phyloP scores from a whole-genome alignment of 2,113 vertebrate genomes.

The Thomomys bottae region DNA sequence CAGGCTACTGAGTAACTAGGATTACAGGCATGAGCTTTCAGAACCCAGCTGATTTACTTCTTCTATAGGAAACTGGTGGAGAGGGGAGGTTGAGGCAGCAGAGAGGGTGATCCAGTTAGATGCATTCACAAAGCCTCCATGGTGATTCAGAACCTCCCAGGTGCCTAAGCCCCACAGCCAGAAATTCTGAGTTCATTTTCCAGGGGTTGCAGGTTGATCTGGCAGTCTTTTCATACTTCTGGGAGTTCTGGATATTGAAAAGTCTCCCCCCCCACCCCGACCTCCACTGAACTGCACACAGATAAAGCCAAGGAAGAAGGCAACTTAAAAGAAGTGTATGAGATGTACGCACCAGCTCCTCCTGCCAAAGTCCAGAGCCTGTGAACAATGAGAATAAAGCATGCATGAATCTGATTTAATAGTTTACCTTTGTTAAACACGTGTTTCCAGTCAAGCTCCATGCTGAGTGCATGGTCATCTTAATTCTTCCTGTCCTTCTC shows the following conservation, averaged over 20 bases:
- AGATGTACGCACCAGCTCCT: not conserved
- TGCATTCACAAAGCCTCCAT: not conserved
- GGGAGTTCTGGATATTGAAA: not conserved
- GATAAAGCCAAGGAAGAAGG: not conserved
- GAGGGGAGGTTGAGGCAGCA: not conserved
- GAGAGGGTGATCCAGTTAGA: not conserved
- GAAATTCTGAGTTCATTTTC: not conserved
- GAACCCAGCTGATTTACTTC: not conserved
- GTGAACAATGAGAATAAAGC: slow-evolving; percentile 4
- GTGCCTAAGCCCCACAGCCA: not conserved
- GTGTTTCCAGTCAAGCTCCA: not conserved
- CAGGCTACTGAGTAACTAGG: no score
- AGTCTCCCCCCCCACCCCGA: no score
- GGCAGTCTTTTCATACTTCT: not conserved
- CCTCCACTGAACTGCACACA: not conserved
- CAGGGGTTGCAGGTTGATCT: not conserved
- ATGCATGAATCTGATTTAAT: not conserved
- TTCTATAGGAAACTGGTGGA: not conserved
- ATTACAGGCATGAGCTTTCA: no score
- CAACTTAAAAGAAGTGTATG: not conserved
- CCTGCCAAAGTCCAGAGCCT: not conserved
- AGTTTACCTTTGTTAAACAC: slow-evolving; percentile 15
- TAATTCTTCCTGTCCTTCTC: not conserved
- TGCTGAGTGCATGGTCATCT: not conserved
- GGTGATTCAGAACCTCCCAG: not conserved